Evolutionary conservation across 1,140 invertebrate species (phyloP).

Genomic region (Drosophila tristis): DNA sequence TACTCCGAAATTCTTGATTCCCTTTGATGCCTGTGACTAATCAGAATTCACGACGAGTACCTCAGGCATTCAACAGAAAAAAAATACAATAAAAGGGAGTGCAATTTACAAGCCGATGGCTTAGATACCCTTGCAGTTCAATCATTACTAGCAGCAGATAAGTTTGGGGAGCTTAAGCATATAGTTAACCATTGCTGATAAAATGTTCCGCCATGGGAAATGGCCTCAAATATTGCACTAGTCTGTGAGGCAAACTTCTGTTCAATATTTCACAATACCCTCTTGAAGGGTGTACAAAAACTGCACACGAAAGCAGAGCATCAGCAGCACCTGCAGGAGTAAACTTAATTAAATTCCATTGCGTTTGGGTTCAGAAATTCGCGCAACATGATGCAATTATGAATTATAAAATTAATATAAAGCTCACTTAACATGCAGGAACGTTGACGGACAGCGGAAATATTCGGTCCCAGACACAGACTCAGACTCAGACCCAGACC

Average conservation of each 20-base stretch:
- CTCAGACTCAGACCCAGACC: constrained; percentile 15
- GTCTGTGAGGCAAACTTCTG: no score
- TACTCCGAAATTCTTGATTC: background rate
- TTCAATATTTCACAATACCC: background rate
- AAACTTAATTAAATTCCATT: constrained; percentile 72
- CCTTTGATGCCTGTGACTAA: constrained; percentile 30
- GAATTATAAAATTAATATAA: constrained; percentile 65
- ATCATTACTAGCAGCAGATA: no score
- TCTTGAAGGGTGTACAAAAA: background rate
- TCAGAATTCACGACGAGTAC: constrained; percentile 58
- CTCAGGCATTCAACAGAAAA: constrained; percentile 31
- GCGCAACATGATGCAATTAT: constrained; percentile 67
- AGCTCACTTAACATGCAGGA: constrained; percentile 65
- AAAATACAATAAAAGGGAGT: constrained; percentile 1
- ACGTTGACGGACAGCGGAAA: constrained; percentile 47
- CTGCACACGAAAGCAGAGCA: constrained; percentile 41
- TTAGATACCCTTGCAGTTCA: no score
- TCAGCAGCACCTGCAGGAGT: constrained; percentile 41
- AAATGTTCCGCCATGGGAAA: no score
- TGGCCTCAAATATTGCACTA: no score
- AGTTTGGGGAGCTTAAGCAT: no score
- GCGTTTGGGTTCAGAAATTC: constrained; percentile 57
- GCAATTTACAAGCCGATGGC: no score
- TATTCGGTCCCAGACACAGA: constrained; percentile 17
- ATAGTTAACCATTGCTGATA: no score